Evolutionary conservation across 2,888 invertebrate genomes (phyloP), one percentile per base, ranked within the genome.

Genomic region (Ochlodes sylvanus): DNA sequence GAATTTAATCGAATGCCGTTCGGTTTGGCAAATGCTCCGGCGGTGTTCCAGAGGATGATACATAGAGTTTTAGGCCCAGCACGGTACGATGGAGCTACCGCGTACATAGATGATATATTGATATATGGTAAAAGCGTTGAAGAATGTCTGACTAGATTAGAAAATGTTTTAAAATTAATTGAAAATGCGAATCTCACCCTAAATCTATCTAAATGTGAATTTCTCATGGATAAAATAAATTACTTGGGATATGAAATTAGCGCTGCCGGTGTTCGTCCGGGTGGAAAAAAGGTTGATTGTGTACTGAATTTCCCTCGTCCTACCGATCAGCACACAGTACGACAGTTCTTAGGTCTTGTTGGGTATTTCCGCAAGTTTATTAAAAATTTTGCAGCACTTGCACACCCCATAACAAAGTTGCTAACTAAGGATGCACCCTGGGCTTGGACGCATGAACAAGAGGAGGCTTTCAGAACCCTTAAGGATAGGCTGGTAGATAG

Each of bases 1-100:
- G 81, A 87, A 69, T 86, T 78, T 64, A 76, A 80, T 15, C 70
- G 78, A 0, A 82, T 86, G 82, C 83, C 84, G 3, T 89, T 86
- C 65, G 85, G 83, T 6, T 71, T 86, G 5, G 71, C 73, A 0
- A 85, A 86, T 63, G 82, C 87, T 0, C 83, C 83, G 4, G 75
- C 78, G 0, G 77, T 79, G 0, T 87, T 84, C 65, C 82, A 85
- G 58, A 70, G 78, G 34, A 74, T 69, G 32, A 73, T 73, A 10
- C 69, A 73, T 52, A 63, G 41, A 15, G 61, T 73, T 0, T 61
- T 73, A 2, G 65, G 66, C 0, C 41, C 68, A 1, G 63, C 72
- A 12, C 66, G 73, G 10, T 71, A 68, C 14, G 62, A 54, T 5
- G 64, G 67, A 6, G 70, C 73, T 0, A 71, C 73, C 9, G 71